Percentiles rank a stretch among this genome's conserved stretches.
Evolutionary conservation across 2,113 vertebrate genomes (phyloP).

Genomic region (Melanocharis versteri): DNA sequence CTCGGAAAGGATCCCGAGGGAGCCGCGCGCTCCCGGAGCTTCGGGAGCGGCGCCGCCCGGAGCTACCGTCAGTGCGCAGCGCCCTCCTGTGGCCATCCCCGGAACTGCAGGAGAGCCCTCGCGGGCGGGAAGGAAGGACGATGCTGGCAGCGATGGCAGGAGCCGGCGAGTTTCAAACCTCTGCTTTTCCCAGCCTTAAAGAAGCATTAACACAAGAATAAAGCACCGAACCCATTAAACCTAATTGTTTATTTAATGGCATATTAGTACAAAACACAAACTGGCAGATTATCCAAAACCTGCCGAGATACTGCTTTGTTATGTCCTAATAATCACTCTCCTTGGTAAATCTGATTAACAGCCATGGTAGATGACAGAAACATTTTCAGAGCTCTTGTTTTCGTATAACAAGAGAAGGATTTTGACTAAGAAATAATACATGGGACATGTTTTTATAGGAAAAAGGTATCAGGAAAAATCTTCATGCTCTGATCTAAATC

Average conservation of each 20-base stretch:
- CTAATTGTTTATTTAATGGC: not conserved
- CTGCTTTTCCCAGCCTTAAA: not conserved
- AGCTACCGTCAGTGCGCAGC: slow-evolving; percentile 2
- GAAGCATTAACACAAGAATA: not conserved
- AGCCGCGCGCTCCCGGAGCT: not conserved
- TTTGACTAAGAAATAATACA: not conserved
- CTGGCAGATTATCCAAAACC: not conserved
- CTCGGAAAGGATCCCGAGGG: accelerated
- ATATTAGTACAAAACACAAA: not conserved
- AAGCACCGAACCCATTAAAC: not conserved
- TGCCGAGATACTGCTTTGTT: not conserved
- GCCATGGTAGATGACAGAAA: not conserved
- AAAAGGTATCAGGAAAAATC: not conserved
- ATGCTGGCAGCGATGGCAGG: accelerated
- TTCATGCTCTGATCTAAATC: not conserved
- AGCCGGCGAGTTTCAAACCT: not conserved
- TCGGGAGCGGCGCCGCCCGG: accelerated
- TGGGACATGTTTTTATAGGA: not conserved
- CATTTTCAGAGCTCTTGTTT: not conserved
- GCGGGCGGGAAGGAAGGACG: accelerated
- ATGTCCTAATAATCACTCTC: not conserved
- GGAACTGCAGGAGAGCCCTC: not conserved
- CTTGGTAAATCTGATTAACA: not conserved
- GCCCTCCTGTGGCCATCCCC: slow-evolving; percentile 42
- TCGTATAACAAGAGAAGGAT: not conserved